Conservation (phyloP, 1,140 invertebrate genomes). For the Tetramorium parvispinum region DNA sequence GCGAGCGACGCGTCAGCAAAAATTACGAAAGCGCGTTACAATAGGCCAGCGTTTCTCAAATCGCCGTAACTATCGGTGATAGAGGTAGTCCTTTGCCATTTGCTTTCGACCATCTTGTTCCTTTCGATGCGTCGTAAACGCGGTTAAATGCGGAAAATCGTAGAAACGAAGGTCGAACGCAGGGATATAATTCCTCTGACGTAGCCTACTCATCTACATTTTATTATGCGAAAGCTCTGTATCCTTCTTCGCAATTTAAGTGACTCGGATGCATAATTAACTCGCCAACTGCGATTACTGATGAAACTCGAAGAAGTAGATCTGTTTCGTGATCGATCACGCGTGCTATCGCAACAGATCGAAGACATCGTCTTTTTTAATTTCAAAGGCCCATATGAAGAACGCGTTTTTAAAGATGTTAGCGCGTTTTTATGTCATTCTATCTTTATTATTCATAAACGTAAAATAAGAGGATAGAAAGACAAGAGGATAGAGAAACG, state of each 20-base stretch:
- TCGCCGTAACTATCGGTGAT: not conserved
- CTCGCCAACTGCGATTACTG: not conserved
- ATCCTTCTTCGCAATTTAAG: not conserved
- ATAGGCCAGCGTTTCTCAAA: not conserved
- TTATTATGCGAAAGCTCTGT: constrained; percentile 16
- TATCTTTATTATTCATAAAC: too few relatives aligned
- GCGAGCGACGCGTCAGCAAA: constrained; percentile 9
- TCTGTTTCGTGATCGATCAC: not conserved
- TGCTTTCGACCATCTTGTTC: not conserved
- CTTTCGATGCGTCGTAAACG: not conserved
- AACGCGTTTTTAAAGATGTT: too few relatives aligned
- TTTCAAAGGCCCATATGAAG: not conserved
- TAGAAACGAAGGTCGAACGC: not conserved
- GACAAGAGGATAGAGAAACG: too few relatives aligned
- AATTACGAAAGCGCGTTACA: constrained; percentile 34
- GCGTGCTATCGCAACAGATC: not conserved
- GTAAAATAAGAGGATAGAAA: too few relatives aligned
- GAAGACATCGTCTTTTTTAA: not conserved
- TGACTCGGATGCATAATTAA: constrained; percentile 16
- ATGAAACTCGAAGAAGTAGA: constrained; percentile 4
- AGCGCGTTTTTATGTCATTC: too few relatives aligned
- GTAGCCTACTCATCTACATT: not conserved
- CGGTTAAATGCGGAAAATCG: not conserved
- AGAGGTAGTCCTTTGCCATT: not conserved
- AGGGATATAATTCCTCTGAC: not conserved